These are phyloP conservation scores for Phengaris alcon DNA, from an alignment of 2,888 invertebrate genomes.

Conservation along the genomic window DNA sequence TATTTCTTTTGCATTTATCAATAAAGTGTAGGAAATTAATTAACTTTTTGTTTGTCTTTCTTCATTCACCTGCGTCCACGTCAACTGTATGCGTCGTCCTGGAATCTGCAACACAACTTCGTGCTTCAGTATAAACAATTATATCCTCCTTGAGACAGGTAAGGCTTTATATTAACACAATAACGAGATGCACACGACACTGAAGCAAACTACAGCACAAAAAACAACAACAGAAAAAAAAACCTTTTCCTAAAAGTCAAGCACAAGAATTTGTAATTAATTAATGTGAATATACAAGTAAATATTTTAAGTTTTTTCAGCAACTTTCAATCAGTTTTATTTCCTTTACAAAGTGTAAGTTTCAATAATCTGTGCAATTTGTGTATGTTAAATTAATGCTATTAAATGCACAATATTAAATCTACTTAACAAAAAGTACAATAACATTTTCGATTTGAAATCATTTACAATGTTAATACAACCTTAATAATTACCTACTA, in stretches of 20 bases:
- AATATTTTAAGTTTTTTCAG: constrained; percentile 1
- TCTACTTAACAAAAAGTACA: background rate
- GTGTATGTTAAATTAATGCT: background rate
- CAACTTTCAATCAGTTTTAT: background rate
- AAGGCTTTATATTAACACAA: constrained; percentile 1
- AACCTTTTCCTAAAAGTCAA: background rate
- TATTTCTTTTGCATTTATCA: too few relatives aligned
- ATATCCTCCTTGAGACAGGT: constrained; percentile 26
- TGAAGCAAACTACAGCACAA: background rate
- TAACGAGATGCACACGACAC: background rate
- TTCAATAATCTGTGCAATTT: background rate
- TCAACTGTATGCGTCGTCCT: background rate
- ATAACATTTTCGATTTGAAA: background rate
- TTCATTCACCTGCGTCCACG: background rate
- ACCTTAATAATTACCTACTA: background rate
- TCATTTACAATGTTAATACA: background rate
- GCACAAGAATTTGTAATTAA: too few relatives aligned
- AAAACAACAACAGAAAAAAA: background rate
- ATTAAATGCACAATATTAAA: background rate
- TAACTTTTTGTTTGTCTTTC: background rate
- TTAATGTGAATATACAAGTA: background rate
- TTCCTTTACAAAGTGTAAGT: background rate
- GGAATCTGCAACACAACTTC: background rate
- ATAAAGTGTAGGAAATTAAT: background rate
- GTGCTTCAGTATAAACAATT: constrained; percentile 19